A percentile compares a stretch with the other conserved stretches of the same genome.
These are phyloP conservation scores for Danaus melanippus DNA, from an alignment of 1,140 invertebrate species.

Conservation along the genomic window DNA sequence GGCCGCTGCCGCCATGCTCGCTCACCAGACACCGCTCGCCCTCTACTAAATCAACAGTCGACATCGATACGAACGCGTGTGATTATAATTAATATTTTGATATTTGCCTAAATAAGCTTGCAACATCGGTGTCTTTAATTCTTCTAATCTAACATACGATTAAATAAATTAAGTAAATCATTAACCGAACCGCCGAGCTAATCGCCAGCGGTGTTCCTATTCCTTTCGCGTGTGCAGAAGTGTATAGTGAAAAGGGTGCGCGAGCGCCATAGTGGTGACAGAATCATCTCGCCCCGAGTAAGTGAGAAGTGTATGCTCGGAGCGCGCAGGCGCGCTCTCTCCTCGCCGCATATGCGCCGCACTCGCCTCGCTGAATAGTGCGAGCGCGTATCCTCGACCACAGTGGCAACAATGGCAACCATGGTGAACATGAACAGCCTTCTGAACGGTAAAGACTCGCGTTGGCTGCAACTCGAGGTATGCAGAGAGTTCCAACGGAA, in stretches of 20 bases:
- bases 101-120: slow-evolving; percentile 69
- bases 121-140: slow-evolving; percentile 68
- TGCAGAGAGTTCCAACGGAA: slow-evolving; percentile 99
- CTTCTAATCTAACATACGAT: slow-evolving; percentile 58
- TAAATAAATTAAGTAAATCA: slow-evolving; percentile 52
- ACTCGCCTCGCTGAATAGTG: slow-evolving; percentile 57
- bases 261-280: slow-evolving; percentile 29
- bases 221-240: slow-evolving; percentile 41
- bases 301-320: slow-evolving; percentile 51
- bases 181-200: slow-evolving; percentile 30
- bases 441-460: slow-evolving; percentile 98
- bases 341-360: slow-evolving; percentile 63
- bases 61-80: slow-evolving; percentile 71
- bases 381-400: slow-evolving; percentile 37
- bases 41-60: slow-evolving; percentile 63
- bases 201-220: slow-evolving; percentile 30
- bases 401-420: slow-evolving; percentile 81
- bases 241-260: slow-evolving; percentile 46
- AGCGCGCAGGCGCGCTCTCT: slow-evolving; percentile 58
- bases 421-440: slow-evolving; percentile 98
- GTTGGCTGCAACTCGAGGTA: slow-evolving; percentile 99
- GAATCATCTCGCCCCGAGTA: slow-evolving; percentile 22
- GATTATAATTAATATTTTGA: slow-evolving; percentile 62
- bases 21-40: slow-evolving; percentile 66
- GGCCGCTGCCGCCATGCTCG: slow-evolving; percentile 63